phyloP scores from a whole-genome alignment of 35 echinoderm and acorn worm genomes.

The Lytechinus variegatus region DNA sequence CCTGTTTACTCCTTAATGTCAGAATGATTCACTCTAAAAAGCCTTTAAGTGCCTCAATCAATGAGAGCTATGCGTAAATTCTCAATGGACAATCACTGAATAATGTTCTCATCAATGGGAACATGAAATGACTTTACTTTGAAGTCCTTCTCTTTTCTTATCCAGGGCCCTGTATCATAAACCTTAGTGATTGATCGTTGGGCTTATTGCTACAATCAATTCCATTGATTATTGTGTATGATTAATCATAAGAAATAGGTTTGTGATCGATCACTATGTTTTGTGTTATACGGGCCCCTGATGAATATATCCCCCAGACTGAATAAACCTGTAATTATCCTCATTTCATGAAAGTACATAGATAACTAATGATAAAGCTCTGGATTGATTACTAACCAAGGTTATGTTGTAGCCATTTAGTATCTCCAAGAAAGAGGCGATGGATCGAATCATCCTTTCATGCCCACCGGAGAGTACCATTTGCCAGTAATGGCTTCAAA shows the following conservation, averaged over 20 bases:
- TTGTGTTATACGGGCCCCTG: too few species aligned
- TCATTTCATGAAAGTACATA: neutral
- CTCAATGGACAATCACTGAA: neutral
- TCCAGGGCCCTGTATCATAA: too few species aligned
- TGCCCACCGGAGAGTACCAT: neutral
- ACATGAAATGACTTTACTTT: neutral
- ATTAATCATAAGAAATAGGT: too few species aligned
- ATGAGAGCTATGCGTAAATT: neutral
- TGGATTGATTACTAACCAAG: neutral
- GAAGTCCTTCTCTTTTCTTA: neutral
- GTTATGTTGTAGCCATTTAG: neutral
- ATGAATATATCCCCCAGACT: neutral
- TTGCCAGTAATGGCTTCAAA: neutral
- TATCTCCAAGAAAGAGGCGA: neutral
- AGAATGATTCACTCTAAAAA: neutral
- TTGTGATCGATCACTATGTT: too few species aligned
- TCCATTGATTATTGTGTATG: too few species aligned
- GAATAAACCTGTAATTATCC: neutral
- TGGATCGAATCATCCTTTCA: neutral
- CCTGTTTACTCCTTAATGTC: neutral
- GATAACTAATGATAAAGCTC: neutral
- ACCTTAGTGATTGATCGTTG: too few species aligned
- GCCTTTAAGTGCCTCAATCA: neutral
- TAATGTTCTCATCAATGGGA: neutral
- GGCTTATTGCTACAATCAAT: too few species aligned